Evolutionary conservation across 30 jellyfish, hydroid and myxozoan species (phyloP), one percentile per base, ranked within the genome.

Genomic region (Cassiopea andromeda): DNA sequence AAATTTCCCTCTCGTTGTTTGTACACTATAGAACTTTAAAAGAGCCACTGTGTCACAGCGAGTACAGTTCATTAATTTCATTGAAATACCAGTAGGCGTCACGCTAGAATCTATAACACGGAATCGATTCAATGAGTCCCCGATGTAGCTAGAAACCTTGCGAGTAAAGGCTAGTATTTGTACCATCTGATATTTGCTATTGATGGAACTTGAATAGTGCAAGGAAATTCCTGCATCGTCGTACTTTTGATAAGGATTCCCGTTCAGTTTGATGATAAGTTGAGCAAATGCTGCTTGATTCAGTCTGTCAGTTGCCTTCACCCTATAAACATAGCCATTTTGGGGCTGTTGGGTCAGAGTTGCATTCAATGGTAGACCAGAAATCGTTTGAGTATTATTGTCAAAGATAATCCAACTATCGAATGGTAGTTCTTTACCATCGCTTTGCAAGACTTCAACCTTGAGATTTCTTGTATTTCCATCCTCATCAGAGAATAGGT

Each of bases 251-350:
- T 66, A 87, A 16, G 92, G 89, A 44, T 83, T 78, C 8, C 93
- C 97, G 7, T 77, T 61, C 1, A 90, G 61, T 50, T 77, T 82
- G 17, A 96, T 70, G 6, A 78, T 69, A 54, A 96, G 73, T 19
- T 46, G 64, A 57, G 95, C 75, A 43, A 54, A 83, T 7, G 94
- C 91, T 16, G 94, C 46, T 47, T 72, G 89, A 60, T 97, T 94
- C n/a, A 85, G 87, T 72, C 83, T 58, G 75, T 96, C 97, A 1
- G 97, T 91, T 44, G 99, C 99, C 77, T 83, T 83, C 46, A 96
- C 47, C 44, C 61, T 70, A 76, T 93, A 96, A 12, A 48, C 58
- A 78, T 87, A 96, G 13, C 98, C 98, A 82, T 60, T 82, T 9
- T 16, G 60, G 1, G 98, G 98, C 88, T 96, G 97, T 10, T 49